phyloP scores from a whole-genome alignment of 2,113 vertebrate genomes.

The Gopherus flavomarginatus region DNA sequence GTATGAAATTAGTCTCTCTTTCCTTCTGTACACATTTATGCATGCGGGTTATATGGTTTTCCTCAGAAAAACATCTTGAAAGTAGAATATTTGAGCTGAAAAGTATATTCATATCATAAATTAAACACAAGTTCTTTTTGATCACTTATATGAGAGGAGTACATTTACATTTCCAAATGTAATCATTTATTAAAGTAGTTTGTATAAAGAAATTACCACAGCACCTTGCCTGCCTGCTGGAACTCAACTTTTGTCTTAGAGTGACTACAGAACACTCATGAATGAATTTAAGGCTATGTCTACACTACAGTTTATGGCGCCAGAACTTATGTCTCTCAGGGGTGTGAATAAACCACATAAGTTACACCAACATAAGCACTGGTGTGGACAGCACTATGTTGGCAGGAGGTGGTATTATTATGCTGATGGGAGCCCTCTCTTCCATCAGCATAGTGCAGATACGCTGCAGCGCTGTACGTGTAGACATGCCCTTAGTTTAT shows the following conservation, averaged over 20 bases:
- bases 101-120: conserved; percentile 68
- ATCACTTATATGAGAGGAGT: conserved; percentile 66
- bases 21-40: conserved; percentile 45
- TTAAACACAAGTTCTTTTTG: conserved; percentile 70
- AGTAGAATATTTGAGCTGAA: conserved; percentile 58
- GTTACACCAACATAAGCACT: too few relatives aligned
- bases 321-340: too few relatives aligned
- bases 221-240: conserved; percentile 10
- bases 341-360: too few relatives aligned
- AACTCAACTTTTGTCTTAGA: conserved; percentile 5
- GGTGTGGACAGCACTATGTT: too few relatives aligned
- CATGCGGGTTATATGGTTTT: conserved; percentile 45
- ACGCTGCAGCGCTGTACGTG: too few relatives aligned
- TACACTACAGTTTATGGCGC: too few relatives aligned
- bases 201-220: conserved; percentile 53
- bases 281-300: not conserved
- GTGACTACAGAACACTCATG: conserved; percentile 26
- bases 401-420: too few relatives aligned
- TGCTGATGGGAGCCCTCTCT: too few relatives aligned
- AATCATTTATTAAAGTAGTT: conserved; percentile 67
- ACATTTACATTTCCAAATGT: conserved; percentile 74
- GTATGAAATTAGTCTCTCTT: conserved; percentile 46
- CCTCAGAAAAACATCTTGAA: conserved; percentile 66
- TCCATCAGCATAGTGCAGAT: too few relatives aligned
- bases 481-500: not conserved